A percentile compares a stretch with the other conserved stretches of the same genome.
These are phyloP conservation scores for Margarornis squamiger DNA, from an alignment of 2,797 vertebrate species.

Conservation along the genomic window DNA sequence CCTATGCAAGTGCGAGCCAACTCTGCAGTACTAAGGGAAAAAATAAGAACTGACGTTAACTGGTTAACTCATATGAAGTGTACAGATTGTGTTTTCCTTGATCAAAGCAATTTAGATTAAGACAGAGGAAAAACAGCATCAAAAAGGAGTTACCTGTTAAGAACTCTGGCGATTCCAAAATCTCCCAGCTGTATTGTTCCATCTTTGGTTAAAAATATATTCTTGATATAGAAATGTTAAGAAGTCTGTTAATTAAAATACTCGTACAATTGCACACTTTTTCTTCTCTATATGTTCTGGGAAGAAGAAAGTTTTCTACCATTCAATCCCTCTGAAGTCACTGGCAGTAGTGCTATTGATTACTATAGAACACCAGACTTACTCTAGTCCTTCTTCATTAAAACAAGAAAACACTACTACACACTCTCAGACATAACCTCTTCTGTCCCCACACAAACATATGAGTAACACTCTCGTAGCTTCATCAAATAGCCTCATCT, in stretches of 20 bases:
- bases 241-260: conserved; percentile 52
- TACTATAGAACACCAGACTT: not conserved
- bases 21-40: conserved; percentile 88
- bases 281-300: not conserved
- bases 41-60: not conserved
- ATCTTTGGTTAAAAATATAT: conserved; percentile 97
- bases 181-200: conserved; percentile 95
- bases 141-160: conserved; percentile 86
- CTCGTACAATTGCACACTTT: not conserved
- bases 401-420: not conserved
- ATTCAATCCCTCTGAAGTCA: not conserved
- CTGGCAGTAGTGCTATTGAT: not conserved
- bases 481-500: not conserved
- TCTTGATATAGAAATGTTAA: conserved; percentile 76
- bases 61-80: not conserved
- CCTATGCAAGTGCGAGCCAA: conserved; percentile 96
- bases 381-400: not conserved
- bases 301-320: not conserved
- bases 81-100: not conserved
- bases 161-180: conserved; percentile 95
- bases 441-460: not conserved
- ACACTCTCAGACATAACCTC: not conserved
- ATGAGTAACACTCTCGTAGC: not conserved
- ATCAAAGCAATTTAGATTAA: not conserved
- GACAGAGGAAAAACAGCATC: not conserved